Percentiles rank a stretch among this genome's conserved stretches.
These are phyloP conservation scores for Orbicella faveolata DNA, from an alignment of 64 coral and sea anemone genomes.

Conservation along the genomic window DNA sequence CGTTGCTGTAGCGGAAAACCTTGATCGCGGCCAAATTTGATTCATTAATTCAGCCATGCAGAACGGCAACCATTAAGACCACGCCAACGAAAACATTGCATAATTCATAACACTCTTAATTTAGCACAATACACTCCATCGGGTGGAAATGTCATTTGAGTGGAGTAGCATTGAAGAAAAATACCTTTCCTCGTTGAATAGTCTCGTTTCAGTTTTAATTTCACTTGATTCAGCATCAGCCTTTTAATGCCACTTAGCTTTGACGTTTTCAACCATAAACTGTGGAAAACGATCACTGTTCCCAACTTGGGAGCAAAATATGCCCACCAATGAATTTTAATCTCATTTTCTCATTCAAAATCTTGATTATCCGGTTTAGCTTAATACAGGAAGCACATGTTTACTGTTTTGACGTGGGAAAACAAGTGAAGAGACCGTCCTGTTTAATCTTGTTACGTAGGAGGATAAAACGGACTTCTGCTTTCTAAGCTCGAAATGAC, in stretches of 20 bases:
- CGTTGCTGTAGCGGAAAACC: not conserved
- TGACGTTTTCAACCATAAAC: not conserved
- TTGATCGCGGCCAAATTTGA: not conserved
- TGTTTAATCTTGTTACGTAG: too few species aligned
- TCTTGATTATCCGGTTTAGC: not conserved
- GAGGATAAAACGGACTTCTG: too few species aligned
- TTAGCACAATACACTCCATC: not conserved
- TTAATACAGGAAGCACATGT: not conserved
- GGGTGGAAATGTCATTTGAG: not conserved
- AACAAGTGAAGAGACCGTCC: not conserved
- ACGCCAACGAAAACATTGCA: not conserved
- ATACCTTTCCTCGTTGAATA: not conserved
- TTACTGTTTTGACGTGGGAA: not conserved
- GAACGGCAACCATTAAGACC: not conserved
- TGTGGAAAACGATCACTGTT: not conserved
- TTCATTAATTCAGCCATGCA: not conserved
- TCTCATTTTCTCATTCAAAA: not conserved
- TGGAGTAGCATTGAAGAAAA: not conserved
- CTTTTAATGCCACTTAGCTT: not conserved
- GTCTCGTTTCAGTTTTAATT: not conserved
- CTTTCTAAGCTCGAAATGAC: too few species aligned
- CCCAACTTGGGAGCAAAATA: not conserved
- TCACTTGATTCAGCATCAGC: not conserved
- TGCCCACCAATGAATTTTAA: not conserved
- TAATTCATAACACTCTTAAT: not conserved